A percentile compares a stretch with the other conserved stretches of the same genome.
Evolutionary conservation across 2,888 invertebrate genomes (phyloP).

Genomic region (Phengaris arion): DNA sequence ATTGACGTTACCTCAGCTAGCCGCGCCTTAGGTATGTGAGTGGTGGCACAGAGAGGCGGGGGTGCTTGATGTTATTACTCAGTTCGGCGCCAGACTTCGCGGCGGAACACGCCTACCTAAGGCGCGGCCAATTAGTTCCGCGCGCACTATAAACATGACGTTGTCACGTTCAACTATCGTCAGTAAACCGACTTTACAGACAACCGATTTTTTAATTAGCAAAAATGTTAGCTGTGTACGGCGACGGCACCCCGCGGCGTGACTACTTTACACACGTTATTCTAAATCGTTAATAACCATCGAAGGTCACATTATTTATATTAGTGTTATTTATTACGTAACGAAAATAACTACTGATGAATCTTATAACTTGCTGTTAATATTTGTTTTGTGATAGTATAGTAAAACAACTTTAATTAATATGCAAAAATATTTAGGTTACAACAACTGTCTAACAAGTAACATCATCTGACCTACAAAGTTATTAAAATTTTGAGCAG

Average conservation of each 20-base stretch:
- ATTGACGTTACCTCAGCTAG: too few species aligned
- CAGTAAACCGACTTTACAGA: too few species aligned
- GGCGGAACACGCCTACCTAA: too few species aligned
- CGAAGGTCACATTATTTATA: conserved; percentile 74
- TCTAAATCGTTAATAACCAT: conserved; percentile 70
- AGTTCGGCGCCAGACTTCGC: too few species aligned
- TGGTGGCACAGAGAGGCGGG: too few species aligned
- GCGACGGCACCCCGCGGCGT: conserved; percentile 59
- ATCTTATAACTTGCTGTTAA: conserved; percentile 40
- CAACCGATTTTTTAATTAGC: conserved; percentile 32
- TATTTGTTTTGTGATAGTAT: conserved; percentile 28
- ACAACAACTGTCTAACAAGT: neutral
- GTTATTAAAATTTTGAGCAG: neutral
- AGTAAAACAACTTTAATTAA: neutral
- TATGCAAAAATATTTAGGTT: neutral
- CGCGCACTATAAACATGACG: too few species aligned
- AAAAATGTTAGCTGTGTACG: conserved; percentile 36
- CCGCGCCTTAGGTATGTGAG: too few species aligned
- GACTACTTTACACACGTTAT: conserved; percentile 70
- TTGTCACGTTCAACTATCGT: too few species aligned
- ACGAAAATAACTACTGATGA: conserved; percentile 60
- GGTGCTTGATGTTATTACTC: too few species aligned
- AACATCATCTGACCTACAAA: neutral
- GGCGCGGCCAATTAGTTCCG: too few species aligned
- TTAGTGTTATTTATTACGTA: conserved; percentile 70